Percentiles rank a stretch among this genome's conserved stretches.
phyloP scores from a whole-genome alignment of 2,797 vertebrate species.

The Hypotaenidia okinawae region DNA sequence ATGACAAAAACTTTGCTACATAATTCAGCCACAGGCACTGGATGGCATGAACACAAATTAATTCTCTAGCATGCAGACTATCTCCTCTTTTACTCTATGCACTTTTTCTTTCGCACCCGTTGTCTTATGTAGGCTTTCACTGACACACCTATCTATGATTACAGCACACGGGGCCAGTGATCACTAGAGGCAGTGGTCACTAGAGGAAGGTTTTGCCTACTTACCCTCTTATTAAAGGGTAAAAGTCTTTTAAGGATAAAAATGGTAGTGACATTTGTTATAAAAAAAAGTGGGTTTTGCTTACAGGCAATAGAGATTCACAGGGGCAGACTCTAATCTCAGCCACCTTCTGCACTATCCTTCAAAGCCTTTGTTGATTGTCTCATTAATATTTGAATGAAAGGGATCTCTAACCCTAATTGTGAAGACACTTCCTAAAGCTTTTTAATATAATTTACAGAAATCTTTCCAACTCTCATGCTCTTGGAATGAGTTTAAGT shows the following conservation, averaged over 20 bases:
- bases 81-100: not conserved
- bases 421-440: not conserved
- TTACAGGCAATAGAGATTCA: not conserved
- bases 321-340: not conserved
- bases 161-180: not conserved
- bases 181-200: not conserved
- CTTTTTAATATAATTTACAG: not conserved
- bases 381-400: not conserved
- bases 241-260: not conserved
- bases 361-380: not conserved
- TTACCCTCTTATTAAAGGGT: not conserved
- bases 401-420: not conserved
- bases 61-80: not conserved
- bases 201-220: not conserved
- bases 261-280: not conserved
- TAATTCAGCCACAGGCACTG: not conserved
- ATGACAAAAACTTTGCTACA: not conserved
- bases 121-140: not conserved
- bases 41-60: not conserved
- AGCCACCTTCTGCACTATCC: not conserved
- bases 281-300: not conserved
- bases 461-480: not conserved
- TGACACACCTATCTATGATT: not conserved
- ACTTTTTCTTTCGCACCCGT: not conserved
- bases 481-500: not conserved